Evolutionary conservation across 2,888 invertebrate genomes (phyloP), one percentile per base, ranked within the genome.

Genomic region (Plagodis dolabraria): DNA sequence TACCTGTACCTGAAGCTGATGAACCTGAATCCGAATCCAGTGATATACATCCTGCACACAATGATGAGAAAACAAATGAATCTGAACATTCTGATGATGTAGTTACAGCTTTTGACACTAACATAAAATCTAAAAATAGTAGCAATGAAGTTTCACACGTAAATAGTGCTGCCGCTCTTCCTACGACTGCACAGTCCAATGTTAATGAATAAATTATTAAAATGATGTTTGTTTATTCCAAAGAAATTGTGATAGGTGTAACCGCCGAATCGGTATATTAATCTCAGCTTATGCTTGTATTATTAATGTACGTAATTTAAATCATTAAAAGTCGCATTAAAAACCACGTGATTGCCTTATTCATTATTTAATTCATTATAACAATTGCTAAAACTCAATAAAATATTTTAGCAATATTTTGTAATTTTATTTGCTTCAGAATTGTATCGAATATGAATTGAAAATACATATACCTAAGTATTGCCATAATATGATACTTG

Each of bases 331-430:
- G 85, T 83, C 80, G 88, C 87, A 86, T 87, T 77, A 85, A 86
- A 85, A 82, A 88, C 84, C 90, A 89, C 90, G 80, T 86, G 89
- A 92, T 86, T 91, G 92, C 92, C 92, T 92, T 92, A 92, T 76
- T 83, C 85, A 85, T 88, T 86, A 86, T 89, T 88, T 88, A 88
- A 85, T 79, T 86, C 84, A 86, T 85, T 83, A 83, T 79, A 77
- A 86, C 86, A 84, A 85, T 85, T 84, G 89, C 90, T 87, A 83
- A 84, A 86, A 86, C 76, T 81, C 77, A 91, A 91, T 91, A 92
- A 91, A 91, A 75, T 90, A 91, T 90, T 92, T 91, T 90, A 90
- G 88, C 86, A 88, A 77, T 77, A 76, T 62, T 67, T 33, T 57
- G 78, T 82, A 11, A 79, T 72, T 68, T 74, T 72, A 53, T 53